Evolutionary conservation across 2,797 vertebrate genomes (phyloP).

Genomic region (Myotis pilosus): DNA sequence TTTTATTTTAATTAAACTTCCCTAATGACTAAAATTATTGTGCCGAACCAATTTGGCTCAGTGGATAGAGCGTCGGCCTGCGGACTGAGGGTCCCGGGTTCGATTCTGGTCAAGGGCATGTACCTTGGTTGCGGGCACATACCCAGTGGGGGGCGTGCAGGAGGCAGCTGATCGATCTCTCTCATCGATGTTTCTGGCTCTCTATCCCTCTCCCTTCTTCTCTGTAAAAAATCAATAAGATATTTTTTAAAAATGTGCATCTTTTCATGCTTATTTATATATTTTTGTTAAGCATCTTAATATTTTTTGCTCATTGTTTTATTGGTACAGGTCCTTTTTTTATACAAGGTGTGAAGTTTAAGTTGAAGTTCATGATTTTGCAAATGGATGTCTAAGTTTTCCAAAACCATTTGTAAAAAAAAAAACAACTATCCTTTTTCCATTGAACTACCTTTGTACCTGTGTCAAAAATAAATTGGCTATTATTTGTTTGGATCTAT

Average conservation of each 20-base stretch:
- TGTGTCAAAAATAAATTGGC: background rate
- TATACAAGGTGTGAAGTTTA: background rate
- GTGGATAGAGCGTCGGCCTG: no score
- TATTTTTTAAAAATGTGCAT: background rate
- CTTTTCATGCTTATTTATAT: background rate
- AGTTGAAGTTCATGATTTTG: background rate
- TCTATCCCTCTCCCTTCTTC: no score
- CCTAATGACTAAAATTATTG: background rate
- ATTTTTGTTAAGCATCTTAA: background rate
- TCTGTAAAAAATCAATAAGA: no score
- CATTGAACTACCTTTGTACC: background rate
- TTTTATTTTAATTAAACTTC: background rate
- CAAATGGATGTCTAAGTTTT: background rate
- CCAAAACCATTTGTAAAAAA: background rate
- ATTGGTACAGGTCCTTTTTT: background rate
- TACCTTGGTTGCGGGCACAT: no score
- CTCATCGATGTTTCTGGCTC: no score
- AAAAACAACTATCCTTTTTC: constrained; percentile 16
- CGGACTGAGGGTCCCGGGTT: no score
- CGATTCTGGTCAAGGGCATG: no score
- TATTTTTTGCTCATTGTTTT: background rate
- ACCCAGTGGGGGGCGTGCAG: no score
- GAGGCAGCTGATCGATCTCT: no score
- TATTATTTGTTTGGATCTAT: background rate
- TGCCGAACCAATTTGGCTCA: no score